phyloP scores from a whole-genome alignment of 2,113 vertebrate genomes.

The Vulpes vulpes region DNA sequence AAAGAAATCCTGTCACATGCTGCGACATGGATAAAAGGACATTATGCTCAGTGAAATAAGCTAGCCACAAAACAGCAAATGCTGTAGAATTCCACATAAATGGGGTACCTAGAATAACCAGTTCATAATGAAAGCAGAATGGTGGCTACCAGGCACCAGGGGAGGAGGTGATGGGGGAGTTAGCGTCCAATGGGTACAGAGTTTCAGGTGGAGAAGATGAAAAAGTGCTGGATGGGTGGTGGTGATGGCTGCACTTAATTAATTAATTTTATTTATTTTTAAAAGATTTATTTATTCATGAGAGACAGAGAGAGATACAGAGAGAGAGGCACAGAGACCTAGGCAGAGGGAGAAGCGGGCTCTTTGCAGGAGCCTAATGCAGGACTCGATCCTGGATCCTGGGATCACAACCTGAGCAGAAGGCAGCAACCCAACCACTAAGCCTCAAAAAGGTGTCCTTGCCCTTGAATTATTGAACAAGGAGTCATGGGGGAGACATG shows the following conservation, averaged over 20 bases:
- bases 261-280: neutral
- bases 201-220: neutral
- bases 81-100: neutral
- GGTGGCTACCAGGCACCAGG: neutral
- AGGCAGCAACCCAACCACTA: too few species aligned
- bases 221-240: neutral
- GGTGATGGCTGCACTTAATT: neutral
- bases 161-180: neutral
- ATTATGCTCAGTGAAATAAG: neutral
- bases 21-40: neutral
- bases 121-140: neutral
- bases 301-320: too few species aligned
- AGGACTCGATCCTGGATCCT: too few species aligned
- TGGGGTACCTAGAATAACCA: neutral
- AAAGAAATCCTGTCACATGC: neutral
- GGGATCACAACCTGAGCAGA: too few species aligned
- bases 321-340: too few species aligned
- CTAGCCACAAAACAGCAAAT: neutral
- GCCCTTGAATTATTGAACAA: too few species aligned
- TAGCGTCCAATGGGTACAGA: fast-evolving
- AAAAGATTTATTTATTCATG: too few species aligned
- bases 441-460: too few species aligned
- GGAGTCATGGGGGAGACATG: too few species aligned
- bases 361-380: too few species aligned
- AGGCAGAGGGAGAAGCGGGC: too few species aligned